Evolutionary conservation across 2,888 invertebrate species (phyloP), one percentile per base, ranked within the genome.

Genomic region (Drosophila fungiperda): DNA sequence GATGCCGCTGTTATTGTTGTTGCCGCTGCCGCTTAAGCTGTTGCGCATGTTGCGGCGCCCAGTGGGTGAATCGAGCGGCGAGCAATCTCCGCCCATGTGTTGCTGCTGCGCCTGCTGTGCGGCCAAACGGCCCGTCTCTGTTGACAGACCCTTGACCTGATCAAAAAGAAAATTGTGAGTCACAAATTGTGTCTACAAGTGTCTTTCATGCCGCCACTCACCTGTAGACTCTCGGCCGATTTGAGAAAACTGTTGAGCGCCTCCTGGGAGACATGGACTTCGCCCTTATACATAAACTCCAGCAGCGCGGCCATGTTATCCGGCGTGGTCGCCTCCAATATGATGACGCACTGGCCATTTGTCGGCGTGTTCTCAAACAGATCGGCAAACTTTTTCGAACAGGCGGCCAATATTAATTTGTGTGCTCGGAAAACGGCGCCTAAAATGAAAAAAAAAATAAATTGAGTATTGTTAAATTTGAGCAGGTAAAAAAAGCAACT

Each of bases 251-350:
- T 97, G 92, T 97, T 97, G 86, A 98, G 95, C 81, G 97, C 97
- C 93, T 98, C 97, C 94, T 98, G 97, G 89, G 97, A 97, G 91
- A 98, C 97, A 93, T 98, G 97, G 87, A 98, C 98, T 94, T 98
- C 98, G 70, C 98, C 98, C 93, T 97, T 97, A 94, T 98, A 98
- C 98, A 98, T 98, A 93, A 98, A 98, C 94, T 98, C 97, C 82
- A 98, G 95, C 81, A 98, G 95, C 53, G 97, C 97, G 80, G 97
- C 96, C 97, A 98, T 97, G 93, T 98, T 97, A 92, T 96, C 96
- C 71, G 97, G 97, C 83, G 96, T 96, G 85, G 97, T 98, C 80
- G 97, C 97, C 93, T 98, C 97, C 93, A 98, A 94, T 92, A 98
- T 97, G 91, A 98, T 97, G 91, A 97, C 96, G 92, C 97, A 95